Conservation (phyloP, 2,113 vertebrate species). For the Neogobius melanostomus region DNA sequence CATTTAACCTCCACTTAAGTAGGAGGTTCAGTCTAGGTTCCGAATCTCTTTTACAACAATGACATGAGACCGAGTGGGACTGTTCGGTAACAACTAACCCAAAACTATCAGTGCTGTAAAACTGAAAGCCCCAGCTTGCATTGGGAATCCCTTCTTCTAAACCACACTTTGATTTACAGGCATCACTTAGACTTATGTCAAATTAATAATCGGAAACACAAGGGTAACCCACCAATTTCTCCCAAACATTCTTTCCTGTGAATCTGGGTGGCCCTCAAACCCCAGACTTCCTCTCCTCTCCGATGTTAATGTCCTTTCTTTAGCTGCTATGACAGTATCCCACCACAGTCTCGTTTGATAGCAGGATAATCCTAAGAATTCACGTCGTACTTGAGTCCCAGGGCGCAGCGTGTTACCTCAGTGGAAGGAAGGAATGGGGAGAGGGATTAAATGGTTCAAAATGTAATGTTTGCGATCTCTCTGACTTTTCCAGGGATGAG, state of each 20-base stretch:
- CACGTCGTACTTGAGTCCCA: conserved; percentile 39
- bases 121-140: conserved; percentile 32
- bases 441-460: conserved; percentile 55
- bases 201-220: conserved; percentile 79
- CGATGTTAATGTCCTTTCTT: conserved; percentile 76
- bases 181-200: conserved; percentile 46
- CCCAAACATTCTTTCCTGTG: conserved; percentile 76
- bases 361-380: conserved; percentile 37
- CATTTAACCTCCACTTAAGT: too few species aligned
- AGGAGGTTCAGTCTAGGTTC: too few species aligned
- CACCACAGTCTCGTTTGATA: conserved; percentile 59
- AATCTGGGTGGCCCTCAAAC: conserved; percentile 76
- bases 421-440: conserved; percentile 48
- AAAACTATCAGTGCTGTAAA: not conserved
- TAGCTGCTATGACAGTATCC: conserved; percentile 57
- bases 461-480: conserved; percentile 67
- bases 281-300: conserved; percentile 73
- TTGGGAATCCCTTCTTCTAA: conserved; percentile 47
- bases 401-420: conserved; percentile 52
- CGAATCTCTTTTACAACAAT: too few species aligned
- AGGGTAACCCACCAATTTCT: conserved; percentile 66
- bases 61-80: too few species aligned
- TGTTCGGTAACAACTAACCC: not conserved
- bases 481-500: conserved; percentile 71
- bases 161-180: conserved; percentile 77